Conservation (phyloP, 2,888 invertebrate species). For the Phaonia tiefii region DNA sequence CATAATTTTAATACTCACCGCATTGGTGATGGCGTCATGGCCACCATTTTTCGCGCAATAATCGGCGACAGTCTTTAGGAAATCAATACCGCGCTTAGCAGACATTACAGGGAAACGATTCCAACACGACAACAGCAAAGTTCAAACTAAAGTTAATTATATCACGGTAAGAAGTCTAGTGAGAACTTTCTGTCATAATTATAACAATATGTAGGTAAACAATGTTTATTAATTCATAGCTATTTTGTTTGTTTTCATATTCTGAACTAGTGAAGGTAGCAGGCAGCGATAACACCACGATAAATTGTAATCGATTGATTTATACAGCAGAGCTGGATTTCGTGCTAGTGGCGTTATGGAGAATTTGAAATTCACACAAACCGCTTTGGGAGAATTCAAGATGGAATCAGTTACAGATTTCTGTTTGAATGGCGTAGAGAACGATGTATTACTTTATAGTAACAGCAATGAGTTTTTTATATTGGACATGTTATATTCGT, state of each 20-base stretch:
- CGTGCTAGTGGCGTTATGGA: slow-evolving; percentile 13
- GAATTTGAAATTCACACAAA: slow-evolving; percentile 68
- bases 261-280: slow-evolving; percentile 47
- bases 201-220: no score
- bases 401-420: slow-evolving; percentile 73
- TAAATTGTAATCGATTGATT: no score
- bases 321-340: not conserved
- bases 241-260: slow-evolving; percentile 68
- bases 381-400: slow-evolving; percentile 68
- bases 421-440: slow-evolving; percentile 66
- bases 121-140: not conserved
- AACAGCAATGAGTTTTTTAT: slow-evolving; percentile 69
- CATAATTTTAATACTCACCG: slow-evolving; percentile 32
- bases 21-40: slow-evolving; percentile 64
- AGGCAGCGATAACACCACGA: no score
- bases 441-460: slow-evolving; percentile 70
- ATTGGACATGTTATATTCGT: slow-evolving; percentile 70
- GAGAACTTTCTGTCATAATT: not conserved
- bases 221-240: not conserved
- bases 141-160: slow-evolving; percentile 1
- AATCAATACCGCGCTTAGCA: slow-evolving; percentile 74
- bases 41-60: slow-evolving; percentile 70
- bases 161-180: slow-evolving; percentile 37
- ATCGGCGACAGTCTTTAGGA: slow-evolving; percentile 79
- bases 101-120: slow-evolving; percentile 64